These are phyloP conservation scores for Poeciliopsis gracilis DNA, from an alignment of 2,797 vertebrate genomes.

Conservation along the genomic window DNA sequence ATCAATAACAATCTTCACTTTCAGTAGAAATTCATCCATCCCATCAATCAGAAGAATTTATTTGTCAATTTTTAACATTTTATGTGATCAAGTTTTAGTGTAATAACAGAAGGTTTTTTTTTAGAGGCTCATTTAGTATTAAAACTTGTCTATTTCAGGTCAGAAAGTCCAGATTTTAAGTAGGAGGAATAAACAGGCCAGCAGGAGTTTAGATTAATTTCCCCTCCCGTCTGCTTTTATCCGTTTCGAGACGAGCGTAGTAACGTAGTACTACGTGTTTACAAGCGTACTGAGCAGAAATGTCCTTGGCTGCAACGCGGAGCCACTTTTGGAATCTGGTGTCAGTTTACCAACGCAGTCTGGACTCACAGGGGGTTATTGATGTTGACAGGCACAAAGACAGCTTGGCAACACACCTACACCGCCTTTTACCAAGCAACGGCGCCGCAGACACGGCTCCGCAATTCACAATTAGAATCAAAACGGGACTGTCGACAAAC, in stretches of 20 bases:
- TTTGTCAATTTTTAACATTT: no score
- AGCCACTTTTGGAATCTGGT: slow-evolving; percentile 78
- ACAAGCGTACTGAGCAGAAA: slow-evolving; percentile 68
- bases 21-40: no score
- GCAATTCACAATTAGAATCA: slow-evolving; percentile 2
- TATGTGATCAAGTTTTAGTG: no score
- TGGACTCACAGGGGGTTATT: slow-evolving; percentile 44
- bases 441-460: slow-evolving; percentile 14
- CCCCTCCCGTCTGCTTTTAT: slow-evolving; percentile 20
- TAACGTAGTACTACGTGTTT: slow-evolving; percentile 69
- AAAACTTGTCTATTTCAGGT: no score
- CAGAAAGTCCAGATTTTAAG: not conserved
- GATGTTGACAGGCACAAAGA: slow-evolving; percentile 51
- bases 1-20: no score
- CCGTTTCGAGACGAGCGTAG: slow-evolving; percentile 52
- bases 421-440: slow-evolving; percentile 17
- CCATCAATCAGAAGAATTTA: no score
- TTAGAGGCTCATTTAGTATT: no score
- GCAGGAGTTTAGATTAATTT: not conserved
- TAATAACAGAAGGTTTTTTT: not conserved
- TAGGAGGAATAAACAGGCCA: not conserved
- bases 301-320: slow-evolving; percentile 74
- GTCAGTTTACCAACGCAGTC: slow-evolving; percentile 80
- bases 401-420: slow-evolving; percentile 43
- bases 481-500: not conserved